Evolutionary conservation across 2,797 vertebrate species (phyloP).

Genomic region (Phalanger gymnotis): DNA sequence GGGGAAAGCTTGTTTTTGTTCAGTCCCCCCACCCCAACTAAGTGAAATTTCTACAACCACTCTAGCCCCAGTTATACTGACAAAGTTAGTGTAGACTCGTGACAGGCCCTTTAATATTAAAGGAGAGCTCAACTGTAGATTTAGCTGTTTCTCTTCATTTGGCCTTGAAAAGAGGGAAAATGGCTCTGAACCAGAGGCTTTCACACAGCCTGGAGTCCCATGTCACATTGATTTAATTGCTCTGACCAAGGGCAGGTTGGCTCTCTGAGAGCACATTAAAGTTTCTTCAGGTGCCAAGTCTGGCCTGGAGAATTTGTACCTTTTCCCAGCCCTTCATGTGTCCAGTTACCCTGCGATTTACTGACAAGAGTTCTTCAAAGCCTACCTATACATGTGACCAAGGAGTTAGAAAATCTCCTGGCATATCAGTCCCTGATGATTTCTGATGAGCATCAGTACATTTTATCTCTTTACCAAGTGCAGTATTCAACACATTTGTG

Average conservation of each 20-base stretch:
- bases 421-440: neutral
- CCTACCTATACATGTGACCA: neutral
- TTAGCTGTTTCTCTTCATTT: neutral
- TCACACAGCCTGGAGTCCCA: neutral
- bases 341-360: neutral
- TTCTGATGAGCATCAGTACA: neutral
- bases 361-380: neutral
- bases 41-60: neutral
- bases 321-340: neutral
- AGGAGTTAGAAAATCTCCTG: neutral
- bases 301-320: neutral
- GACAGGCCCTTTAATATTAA: neutral
- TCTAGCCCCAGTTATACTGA: neutral
- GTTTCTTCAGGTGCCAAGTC: neutral
- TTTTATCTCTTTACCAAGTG: neutral
- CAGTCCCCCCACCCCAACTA: neutral
- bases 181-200: neutral
- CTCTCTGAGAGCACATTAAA: neutral
- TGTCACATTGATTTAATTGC: fast-evolving
- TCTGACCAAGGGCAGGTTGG: neutral
- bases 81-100: neutral
- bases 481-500: neutral
- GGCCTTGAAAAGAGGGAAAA: neutral
- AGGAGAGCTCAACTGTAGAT: neutral
- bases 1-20: neutral